phyloP scores from a whole-genome alignment of 2,113 vertebrate genomes.

The Thalassoma bifasciatum region DNA sequence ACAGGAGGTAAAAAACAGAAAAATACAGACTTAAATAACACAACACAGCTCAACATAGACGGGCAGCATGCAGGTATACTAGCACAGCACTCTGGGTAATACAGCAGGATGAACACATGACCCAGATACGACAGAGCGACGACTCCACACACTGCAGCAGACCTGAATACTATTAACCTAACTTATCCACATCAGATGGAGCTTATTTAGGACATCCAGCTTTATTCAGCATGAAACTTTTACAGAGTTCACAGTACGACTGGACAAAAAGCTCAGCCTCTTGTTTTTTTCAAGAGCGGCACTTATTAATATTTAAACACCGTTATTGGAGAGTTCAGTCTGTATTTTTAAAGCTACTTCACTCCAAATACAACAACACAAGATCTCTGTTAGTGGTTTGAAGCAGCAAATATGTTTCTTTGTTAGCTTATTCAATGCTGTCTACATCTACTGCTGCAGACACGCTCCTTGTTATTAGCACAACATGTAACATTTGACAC shows the following conservation, averaged over 20 bases:
- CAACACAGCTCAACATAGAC: slow-evolving; percentile 26
- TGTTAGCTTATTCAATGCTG: neutral
- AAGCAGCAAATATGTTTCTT: slow-evolving; percentile 12
- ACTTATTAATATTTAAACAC: slow-evolving; percentile 27
- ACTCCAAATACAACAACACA: slow-evolving; percentile 18
- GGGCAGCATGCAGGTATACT: slow-evolving; percentile 48
- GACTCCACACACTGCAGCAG: slow-evolving; percentile 23
- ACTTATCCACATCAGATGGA: neutral
- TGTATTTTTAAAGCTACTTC: slow-evolving; percentile 11
- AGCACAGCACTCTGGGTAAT: slow-evolving; percentile 14
- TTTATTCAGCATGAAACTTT: neutral
- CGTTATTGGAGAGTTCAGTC: neutral
- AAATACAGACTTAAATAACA: slow-evolving; percentile 7
- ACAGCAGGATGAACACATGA: slow-evolving; percentile 20
- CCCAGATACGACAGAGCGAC: slow-evolving; percentile 20
- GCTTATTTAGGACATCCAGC: neutral
- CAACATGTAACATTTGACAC: neutral
- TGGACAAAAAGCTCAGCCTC: slow-evolving; percentile 21
- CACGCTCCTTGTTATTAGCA: neutral
- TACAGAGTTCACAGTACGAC: neutral
- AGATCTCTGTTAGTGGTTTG: slow-evolving; percentile 6
- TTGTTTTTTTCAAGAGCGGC: neutral
- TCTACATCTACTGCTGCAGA: slow-evolving; percentile 2
- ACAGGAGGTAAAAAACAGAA: slow-evolving; percentile 20
- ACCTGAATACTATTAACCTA: neutral